Evolutionary conservation across 2,797 vertebrate genomes (phyloP).

Genomic region (Onychomys torridus): DNA sequence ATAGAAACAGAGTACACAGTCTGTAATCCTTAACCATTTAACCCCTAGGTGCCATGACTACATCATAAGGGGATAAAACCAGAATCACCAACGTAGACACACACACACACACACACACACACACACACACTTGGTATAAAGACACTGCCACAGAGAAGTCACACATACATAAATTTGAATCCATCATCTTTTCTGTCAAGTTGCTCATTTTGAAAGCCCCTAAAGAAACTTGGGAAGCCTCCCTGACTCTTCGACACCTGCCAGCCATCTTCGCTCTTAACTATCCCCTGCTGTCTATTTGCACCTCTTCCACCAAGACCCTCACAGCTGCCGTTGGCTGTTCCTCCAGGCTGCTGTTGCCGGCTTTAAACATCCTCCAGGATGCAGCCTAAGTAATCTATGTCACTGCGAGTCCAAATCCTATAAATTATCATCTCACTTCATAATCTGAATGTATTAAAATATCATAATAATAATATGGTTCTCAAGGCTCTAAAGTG

Average conservation of each 20-base stretch:
- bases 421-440: background rate
- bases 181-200: background rate
- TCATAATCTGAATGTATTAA: background rate
- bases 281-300: background rate
- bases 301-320: fast-evolving
- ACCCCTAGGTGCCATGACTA: conserved; percentile 47
- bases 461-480: background rate
- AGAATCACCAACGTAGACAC: background rate
- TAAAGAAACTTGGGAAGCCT: background rate
- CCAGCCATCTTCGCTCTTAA: background rate
- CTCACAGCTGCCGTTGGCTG: background rate
- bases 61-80: background rate
- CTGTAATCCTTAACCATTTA: conserved; percentile 21
- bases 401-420: background rate
- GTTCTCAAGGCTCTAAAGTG: background rate
- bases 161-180: background rate
- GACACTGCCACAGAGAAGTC: background rate
- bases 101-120: background rate
- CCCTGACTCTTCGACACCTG: background rate
- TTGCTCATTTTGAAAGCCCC: background rate
- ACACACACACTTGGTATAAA: background rate
- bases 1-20: background rate
- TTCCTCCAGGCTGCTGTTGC: background rate
- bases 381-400: background rate
- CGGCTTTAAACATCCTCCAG: background rate